Percentiles rank a stretch among this genome's conserved stretches.
These are phyloP conservation scores for Candoia aspera DNA, from an alignment of 2,113 vertebrate genomes.

Conservation along the genomic window DNA sequence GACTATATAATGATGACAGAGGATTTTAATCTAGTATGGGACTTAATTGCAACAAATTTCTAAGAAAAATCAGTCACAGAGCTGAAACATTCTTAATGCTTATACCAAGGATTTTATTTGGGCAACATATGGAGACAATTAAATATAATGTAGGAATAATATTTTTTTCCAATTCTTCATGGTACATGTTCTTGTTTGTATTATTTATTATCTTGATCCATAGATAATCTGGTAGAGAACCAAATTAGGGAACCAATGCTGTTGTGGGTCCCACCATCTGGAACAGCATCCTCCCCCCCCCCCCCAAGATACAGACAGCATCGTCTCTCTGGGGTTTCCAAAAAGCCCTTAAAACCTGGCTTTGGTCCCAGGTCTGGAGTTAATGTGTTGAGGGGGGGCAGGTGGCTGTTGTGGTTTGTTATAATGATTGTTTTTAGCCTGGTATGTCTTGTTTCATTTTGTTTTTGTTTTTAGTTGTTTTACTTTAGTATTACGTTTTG, in stretches of 20 bases:
- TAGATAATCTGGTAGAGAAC: background rate
- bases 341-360: background rate
- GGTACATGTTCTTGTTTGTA: background rate
- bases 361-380: background rate
- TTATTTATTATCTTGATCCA: background rate
- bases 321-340: background rate
- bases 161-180: background rate
- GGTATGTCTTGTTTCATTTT: background rate
- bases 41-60: background rate
- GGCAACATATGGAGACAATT: background rate
- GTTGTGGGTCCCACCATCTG: background rate
- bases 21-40: background rate
- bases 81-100: background rate
- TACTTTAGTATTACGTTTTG: background rate
- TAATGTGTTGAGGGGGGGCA: background rate
- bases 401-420: background rate
- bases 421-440: background rate
- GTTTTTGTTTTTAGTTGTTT: too few relatives aligned
- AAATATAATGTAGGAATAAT: background rate
- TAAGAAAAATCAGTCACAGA: background rate
- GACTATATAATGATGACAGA: background rate
- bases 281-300: background rate
- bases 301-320: background rate
- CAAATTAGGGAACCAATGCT: background rate
- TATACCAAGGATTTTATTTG: background rate